Base-by-base conservation (phyloP, 2,888 invertebrate genomes). In the Drosophila testacea region DNA sequence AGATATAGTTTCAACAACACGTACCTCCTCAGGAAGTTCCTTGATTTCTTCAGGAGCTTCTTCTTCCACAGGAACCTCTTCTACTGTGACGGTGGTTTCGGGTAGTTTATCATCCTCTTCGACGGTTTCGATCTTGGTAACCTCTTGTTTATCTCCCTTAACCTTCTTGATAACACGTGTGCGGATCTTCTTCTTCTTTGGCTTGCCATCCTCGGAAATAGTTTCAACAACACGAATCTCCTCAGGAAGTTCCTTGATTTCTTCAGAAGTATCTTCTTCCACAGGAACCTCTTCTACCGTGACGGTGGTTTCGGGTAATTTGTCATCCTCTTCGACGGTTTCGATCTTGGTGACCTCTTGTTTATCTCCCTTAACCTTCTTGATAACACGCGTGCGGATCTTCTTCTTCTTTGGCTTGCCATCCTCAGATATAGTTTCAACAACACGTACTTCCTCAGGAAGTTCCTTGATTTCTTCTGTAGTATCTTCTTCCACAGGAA, bases 51-150 rank as follows among this genome's bases (percentile, higher is more conserved):
- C 59, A 4, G 61, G 65, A 22, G 22, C 2, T 0, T 28, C 3
- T 7, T 63, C 61, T 10, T 75, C 63, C 0, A 61, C 28, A 0
- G 52, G 59, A 38, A 57, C 5, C 32, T 76, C 76, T 38, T 76
- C 76, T 0, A 76, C 71, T 0, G 76, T 71, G 0, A 76, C 71
- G 0, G 67, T 76, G 0, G 71, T 71, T 30, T 75, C 76, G 0
- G 75, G 60, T 13, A 28, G 47, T 9, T 71, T 75, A 46, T 76
- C 71, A 38, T 76, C 75, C n/a, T 76, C 75, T n/a, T 76, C 75
- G 16, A 76, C 71, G 0, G 71, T 72, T 42, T 72, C 72, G 52
- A 72, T 72, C 39, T 73, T 72, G 30, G 72, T 72, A 22, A 72
- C 72, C n/a, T 72, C 73, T 54, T 72, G 72, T 9, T 72, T 72